phyloP scores from a whole-genome alignment of 2,797 vertebrate species.

The Capromys pilorides region DNA sequence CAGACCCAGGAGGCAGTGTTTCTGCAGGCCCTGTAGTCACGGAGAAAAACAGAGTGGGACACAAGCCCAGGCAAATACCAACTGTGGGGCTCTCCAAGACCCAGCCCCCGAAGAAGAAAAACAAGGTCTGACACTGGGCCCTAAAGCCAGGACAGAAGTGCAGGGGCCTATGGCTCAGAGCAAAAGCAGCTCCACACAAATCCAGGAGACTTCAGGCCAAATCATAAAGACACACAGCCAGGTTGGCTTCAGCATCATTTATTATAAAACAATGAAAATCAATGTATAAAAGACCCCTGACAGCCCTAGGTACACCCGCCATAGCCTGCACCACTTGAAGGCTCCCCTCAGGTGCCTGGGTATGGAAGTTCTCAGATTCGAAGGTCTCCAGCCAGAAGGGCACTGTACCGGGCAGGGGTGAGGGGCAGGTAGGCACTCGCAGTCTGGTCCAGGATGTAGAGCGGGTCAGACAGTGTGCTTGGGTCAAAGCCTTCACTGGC shows the following conservation, averaged over 20 bases:
- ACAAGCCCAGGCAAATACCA: background rate
- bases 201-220: background rate
- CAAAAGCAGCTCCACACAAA: background rate
- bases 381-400: slow-evolving; percentile 86
- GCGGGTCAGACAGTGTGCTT: slow-evolving; percentile 74
- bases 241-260: slow-evolving; percentile 9
- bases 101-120: background rate
- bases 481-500: slow-evolving; percentile 90
- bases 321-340: background rate
- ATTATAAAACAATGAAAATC: slow-evolving; percentile 66
- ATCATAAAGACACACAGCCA: background rate
- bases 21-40: background rate
- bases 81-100: background rate
- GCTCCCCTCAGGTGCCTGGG: accelerated
- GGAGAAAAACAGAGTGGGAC: background rate
- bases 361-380: slow-evolving; percentile 81
- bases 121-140: background rate
- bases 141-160: background rate
- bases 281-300: background rate
- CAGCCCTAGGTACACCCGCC: background rate
- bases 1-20: background rate
- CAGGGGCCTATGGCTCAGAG: accelerated
- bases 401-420: slow-evolving; percentile 80
- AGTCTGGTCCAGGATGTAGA: slow-evolving; percentile 88
- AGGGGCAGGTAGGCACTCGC: slow-evolving; percentile 86